A percentile compares a stretch with the other conserved stretches of the same genome.
phyloP scores from a whole-genome alignment of 2,888 invertebrate genomes.

The Leptinotarsa rubiginosa region DNA sequence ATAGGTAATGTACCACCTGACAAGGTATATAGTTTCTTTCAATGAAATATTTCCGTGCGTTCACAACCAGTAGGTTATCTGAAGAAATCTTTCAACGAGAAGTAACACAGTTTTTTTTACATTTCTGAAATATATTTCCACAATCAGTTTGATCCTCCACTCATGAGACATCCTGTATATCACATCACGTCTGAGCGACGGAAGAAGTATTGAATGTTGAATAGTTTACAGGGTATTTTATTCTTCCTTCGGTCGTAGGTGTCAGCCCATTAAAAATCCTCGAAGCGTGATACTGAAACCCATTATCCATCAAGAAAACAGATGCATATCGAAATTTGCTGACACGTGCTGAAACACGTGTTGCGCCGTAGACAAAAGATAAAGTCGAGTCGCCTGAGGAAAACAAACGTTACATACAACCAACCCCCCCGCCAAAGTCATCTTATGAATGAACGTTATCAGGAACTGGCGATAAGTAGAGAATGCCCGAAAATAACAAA shows the following conservation, averaged over 20 bases:
- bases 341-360: constrained; percentile 43
- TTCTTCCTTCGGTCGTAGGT: constrained; percentile 23
- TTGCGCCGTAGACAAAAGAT: constrained; percentile 38
- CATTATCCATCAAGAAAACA: constrained; percentile 40
- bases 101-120: no score
- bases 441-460: constrained; percentile 46
- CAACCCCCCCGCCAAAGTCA: constrained; percentile 47
- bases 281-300: constrained; percentile 36
- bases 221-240: background rate
- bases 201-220: background rate
- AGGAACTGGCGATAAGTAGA: constrained; percentile 40
- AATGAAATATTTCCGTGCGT: no score
- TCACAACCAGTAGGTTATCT: no score
- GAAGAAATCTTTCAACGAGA: no score
- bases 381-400: constrained; percentile 36
- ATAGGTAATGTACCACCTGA: no score
- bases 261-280: constrained; percentile 32
- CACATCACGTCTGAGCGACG: background rate
- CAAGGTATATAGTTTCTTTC: no score
- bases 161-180: background rate
- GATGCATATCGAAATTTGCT: constrained; percentile 42
- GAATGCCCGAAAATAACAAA: constrained; percentile 60
- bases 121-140: no score
- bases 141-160: no score
- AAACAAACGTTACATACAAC: constrained; percentile 29